These are phyloP conservation scores for Athrips mouffetella DNA, from an alignment of 2,888 invertebrate species.

Conservation along the genomic window DNA sequence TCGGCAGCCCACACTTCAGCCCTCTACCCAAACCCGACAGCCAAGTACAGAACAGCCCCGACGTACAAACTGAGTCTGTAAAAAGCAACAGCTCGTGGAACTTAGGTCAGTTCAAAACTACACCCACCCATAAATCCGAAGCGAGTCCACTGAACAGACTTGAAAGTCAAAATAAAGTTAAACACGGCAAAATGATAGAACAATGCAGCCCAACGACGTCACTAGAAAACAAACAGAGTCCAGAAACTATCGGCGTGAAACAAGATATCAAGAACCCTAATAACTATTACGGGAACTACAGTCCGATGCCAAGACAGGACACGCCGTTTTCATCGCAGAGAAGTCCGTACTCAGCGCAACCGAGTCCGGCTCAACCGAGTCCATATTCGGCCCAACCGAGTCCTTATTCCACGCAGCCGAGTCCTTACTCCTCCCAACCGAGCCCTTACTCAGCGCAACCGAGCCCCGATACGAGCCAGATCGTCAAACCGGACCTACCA, in stretches of 20 bases:
- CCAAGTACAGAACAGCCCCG: conserved; percentile 68
- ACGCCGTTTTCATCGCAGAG: conserved; percentile 65
- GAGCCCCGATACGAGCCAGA: conserved; percentile 71
- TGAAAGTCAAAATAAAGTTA: conserved; percentile 61
- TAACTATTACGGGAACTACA: conserved; percentile 66
- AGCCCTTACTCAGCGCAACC: conserved; percentile 71
- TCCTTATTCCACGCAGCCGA: conserved; percentile 67
- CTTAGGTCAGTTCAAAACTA: conserved; percentile 64
- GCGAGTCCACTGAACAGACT: conserved; percentile 67
- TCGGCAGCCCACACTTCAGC: conserved; percentile 66
- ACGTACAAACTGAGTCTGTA: conserved; percentile 51
- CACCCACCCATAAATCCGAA: conserved; percentile 68
- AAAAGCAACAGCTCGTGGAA: conserved; percentile 63
- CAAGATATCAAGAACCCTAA: conserved; percentile 66
- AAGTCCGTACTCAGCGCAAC: conserved; percentile 71
- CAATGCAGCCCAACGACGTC: conserved; percentile 73
- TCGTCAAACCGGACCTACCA: conserved; percentile 61
- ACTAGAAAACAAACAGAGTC: conserved; percentile 67
- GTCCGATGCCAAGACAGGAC: conserved; percentile 70
- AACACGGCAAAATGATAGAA: conserved; percentile 62
- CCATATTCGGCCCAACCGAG: conserved; percentile 70
- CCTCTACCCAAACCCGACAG: conserved; percentile 69
- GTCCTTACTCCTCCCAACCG: conserved; percentile 70
- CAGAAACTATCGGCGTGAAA: conserved; percentile 55
- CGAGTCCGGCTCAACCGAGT: conserved; percentile 69